Conservation (phyloP, 2,113 vertebrate species). For the Serranochromis macrocephalus region DNA sequence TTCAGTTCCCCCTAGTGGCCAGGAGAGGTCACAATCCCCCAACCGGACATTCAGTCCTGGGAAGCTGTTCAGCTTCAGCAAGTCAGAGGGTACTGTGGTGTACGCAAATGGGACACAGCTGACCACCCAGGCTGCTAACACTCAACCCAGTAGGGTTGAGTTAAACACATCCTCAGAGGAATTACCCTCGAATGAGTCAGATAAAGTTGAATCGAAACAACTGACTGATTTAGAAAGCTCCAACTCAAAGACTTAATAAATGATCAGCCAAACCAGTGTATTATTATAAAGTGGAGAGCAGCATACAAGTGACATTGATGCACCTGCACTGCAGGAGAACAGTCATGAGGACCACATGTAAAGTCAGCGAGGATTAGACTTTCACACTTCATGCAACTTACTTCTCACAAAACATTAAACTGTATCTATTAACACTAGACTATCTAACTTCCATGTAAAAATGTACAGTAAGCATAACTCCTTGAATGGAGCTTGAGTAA, state of each 20-base stretch:
- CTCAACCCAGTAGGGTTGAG: conserved; percentile 57
- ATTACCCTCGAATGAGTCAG: conserved; percentile 46
- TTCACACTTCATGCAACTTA: conserved; percentile 37
- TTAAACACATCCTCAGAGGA: conserved; percentile 55
- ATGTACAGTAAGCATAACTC: conserved; percentile 37
- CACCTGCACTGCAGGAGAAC: conserved; percentile 1
- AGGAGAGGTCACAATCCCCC: conserved; percentile 83
- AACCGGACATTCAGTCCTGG: conserved; percentile 85
- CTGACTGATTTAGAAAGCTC: conserved; percentile 42
- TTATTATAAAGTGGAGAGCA: not conserved
- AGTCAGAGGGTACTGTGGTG: conserved; percentile 66
- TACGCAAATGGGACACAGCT: conserved; percentile 73
- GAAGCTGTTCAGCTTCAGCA: conserved; percentile 85
- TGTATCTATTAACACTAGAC: conserved; percentile 23
- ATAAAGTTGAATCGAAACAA: conserved; percentile 47
- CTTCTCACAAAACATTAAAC: conserved; percentile 20
- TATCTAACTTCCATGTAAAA: conserved; percentile 47
- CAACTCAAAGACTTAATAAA: conserved; percentile 47
- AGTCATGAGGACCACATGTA: conserved; percentile 16
- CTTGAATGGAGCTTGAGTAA: not conserved
- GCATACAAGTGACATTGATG: not conserved
- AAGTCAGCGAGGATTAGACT: not conserved
- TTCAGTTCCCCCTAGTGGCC: conserved; percentile 12
- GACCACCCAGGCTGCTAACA: conserved; percentile 1
- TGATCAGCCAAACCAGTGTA: not conserved